These are phyloP conservation scores for Odontocolon sp. DNA, from an alignment of 2,888 invertebrate genomes.

Conservation along the genomic window DNA sequence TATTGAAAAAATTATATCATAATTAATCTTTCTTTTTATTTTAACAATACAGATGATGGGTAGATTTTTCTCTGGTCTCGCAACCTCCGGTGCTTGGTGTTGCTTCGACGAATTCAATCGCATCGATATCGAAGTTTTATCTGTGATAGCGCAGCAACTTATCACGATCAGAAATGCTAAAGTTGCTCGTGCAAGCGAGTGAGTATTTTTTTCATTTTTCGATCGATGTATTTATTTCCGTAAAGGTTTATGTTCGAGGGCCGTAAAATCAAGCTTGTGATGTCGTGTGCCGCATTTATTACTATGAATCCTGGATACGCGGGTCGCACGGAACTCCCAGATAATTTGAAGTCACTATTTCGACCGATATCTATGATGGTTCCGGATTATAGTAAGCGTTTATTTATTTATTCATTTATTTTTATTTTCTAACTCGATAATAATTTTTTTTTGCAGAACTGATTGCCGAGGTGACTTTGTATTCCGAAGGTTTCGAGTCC, in stretches of 20 bases:
- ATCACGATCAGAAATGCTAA: slow-evolving; percentile 95
- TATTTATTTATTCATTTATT: neutral
- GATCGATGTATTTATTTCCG: slow-evolving; percentile 58
- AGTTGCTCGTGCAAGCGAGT: slow-evolving; percentile 84
- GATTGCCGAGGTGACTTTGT: slow-evolving; percentile 95
- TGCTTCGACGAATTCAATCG: slow-evolving; percentile 96
- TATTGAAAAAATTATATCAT: neutral
- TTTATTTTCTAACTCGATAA: neutral
- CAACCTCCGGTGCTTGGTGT: slow-evolving; percentile 95
- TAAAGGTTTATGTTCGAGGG: slow-evolving; percentile 94
- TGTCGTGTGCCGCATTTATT: slow-evolving; percentile 92
- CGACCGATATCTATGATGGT: slow-evolving; percentile 96
- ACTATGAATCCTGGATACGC: slow-evolving; percentile 97
- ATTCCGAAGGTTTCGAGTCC: slow-evolving; percentile 95
- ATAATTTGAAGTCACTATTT: slow-evolving; percentile 93
- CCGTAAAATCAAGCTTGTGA: slow-evolving; percentile 91
- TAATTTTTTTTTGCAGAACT: slow-evolving; percentile 82
- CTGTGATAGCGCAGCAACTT: slow-evolving; percentile 94
- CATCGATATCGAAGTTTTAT: slow-evolving; percentile 94
- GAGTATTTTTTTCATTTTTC: slow-evolving; percentile 38
- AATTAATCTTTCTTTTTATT: neutral
- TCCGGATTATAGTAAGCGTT: slow-evolving; percentile 89
- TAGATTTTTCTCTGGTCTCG: slow-evolving; percentile 93
- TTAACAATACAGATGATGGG: slow-evolving; percentile 90
- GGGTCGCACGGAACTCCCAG: slow-evolving; percentile 93